phyloP scores from a whole-genome alignment of 2,888 invertebrate genomes.

The Drosophila incognita region DNA sequence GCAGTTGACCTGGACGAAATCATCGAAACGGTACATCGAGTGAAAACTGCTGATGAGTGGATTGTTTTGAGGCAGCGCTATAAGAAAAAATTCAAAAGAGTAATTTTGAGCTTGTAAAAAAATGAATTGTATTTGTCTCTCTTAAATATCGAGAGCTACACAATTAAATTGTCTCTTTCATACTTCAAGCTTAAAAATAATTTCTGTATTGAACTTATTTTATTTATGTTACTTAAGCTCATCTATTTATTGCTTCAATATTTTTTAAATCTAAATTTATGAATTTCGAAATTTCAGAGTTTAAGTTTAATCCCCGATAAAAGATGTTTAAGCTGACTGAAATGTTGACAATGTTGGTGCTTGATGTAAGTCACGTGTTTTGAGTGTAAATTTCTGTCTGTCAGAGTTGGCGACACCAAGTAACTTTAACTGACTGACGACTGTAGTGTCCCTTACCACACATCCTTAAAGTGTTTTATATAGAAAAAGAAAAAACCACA shows the following conservation, averaged over 20 bases:
- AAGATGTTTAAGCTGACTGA: background rate
- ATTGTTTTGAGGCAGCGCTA: slow-evolving; percentile 83
- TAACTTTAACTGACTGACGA: background rate
- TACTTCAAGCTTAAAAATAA: background rate
- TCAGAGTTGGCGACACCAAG: background rate
- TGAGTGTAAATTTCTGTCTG: background rate
- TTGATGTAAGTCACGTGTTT: background rate
- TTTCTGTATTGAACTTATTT: background rate
- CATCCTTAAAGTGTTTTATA: background rate
- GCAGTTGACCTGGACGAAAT: slow-evolving; percentile 83
- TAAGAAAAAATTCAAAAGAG: background rate
- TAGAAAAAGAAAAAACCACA: background rate
- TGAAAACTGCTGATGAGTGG: slow-evolving; percentile 82
- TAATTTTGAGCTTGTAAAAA: background rate
- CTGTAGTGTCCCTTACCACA: background rate
- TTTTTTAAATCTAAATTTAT: too few relatives aligned
- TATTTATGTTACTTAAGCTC: background rate
- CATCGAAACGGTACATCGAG: slow-evolving; percentile 80
- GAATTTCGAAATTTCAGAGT: background rate
- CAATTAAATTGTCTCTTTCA: background rate
- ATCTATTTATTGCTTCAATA: background rate
- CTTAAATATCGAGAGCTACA: background rate
- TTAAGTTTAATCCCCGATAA: background rate
- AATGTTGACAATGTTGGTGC: background rate
- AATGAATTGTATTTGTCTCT: background rate